Percentiles rank a stretch among this genome's conserved stretches.
These are phyloP conservation scores for Nemoura dubitans DNA, from an alignment of 2,888 invertebrate species.

Conservation along the genomic window DNA sequence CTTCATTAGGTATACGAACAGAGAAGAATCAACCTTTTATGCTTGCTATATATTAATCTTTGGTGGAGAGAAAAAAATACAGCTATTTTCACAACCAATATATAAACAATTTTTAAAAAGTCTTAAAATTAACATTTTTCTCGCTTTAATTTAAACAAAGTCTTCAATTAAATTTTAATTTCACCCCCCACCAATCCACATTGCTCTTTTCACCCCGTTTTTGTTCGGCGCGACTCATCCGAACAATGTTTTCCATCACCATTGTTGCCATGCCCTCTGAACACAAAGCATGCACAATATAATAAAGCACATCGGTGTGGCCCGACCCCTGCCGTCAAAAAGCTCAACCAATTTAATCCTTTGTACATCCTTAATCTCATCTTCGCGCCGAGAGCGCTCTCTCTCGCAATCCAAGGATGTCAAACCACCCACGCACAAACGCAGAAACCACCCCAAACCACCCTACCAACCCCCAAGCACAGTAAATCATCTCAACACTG, in stretches of 20 bases:
- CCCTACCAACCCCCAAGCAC: no score
- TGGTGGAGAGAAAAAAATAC: neutral
- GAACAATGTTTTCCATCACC: neutral
- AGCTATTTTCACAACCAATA: neutral
- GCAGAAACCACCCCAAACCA: no score
- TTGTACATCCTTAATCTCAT: neutral
- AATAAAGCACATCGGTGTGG: neutral
- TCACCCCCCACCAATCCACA: neutral
- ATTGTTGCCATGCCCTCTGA: neutral
- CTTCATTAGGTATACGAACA: neutral
- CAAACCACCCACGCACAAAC: neutral
- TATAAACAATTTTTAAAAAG: neutral
- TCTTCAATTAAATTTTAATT: neutral
- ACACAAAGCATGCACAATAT: neutral
- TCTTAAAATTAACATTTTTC: constrained; percentile 4
- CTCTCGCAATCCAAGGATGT: neutral
- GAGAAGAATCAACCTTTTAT: neutral
- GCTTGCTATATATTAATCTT: neutral
- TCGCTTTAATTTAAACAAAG: neutral
- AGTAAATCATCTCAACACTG: no score
- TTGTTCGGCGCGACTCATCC: neutral
- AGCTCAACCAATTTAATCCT: neutral
- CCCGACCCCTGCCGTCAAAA: neutral
- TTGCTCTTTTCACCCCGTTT: neutral
- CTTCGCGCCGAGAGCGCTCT: neutral